Evolutionary conservation across 2,888 invertebrate genomes (phyloP).

Genomic region (Cetonia aurata): DNA sequence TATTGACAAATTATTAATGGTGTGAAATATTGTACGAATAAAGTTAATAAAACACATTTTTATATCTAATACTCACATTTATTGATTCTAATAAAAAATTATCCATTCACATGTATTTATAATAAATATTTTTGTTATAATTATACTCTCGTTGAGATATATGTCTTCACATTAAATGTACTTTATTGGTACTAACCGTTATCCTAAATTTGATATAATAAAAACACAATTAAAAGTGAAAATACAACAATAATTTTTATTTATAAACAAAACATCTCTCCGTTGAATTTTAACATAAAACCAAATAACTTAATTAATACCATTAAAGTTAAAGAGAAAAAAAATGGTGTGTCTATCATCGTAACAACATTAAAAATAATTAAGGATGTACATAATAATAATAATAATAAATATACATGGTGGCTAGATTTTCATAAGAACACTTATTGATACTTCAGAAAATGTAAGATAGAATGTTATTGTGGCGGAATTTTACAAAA

Average conservation of each 20-base stretch:
- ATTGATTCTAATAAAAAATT: slow-evolving; percentile 54
- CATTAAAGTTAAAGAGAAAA: slow-evolving; percentile 45
- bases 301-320: slow-evolving; percentile 44
- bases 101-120: slow-evolving; percentile 51
- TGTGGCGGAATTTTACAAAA: background rate
- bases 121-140: slow-evolving; percentile 52
- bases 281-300: slow-evolving; percentile 1
- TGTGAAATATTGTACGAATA: too few relatives aligned
- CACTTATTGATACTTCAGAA: too few relatives aligned
- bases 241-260: slow-evolving; percentile 33
- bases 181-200: slow-evolving; percentile 49
- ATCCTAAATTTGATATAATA: slow-evolving; percentile 26
- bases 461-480: too few relatives aligned
- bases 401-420: slow-evolving; percentile 1
- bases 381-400: slow-evolving; percentile 24
- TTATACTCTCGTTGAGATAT: slow-evolving; percentile 47
- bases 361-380: slow-evolving; percentile 41
- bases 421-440: too few relatives aligned
- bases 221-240: slow-evolving; percentile 36
- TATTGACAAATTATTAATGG: too few relatives aligned
- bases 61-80: slow-evolving; percentile 51
- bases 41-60: background rate
- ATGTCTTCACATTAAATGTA: slow-evolving; percentile 44
- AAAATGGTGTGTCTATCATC: background rate
- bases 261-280: slow-evolving; percentile 22